These are phyloP conservation scores for Trachemys scripta DNA, from an alignment of 2,113 vertebrate species.

Conservation along the genomic window DNA sequence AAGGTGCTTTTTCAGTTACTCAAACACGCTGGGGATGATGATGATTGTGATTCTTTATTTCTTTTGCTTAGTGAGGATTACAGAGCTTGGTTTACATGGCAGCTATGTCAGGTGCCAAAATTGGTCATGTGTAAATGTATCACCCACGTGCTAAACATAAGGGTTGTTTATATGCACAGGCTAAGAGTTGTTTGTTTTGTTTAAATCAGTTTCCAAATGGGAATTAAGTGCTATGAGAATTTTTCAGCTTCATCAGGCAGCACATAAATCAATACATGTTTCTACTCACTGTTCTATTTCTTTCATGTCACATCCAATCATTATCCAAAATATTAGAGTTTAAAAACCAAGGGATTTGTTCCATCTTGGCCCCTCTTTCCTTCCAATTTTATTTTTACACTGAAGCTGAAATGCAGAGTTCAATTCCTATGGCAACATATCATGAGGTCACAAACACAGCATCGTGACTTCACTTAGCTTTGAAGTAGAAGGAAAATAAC, in stretches of 20 bases:
- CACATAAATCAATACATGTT: neutral
- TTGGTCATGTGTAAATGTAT: fast-evolving
- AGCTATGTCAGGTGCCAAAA: neutral
- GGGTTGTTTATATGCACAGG: neutral
- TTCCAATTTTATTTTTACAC: neutral
- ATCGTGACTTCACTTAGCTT: neutral
- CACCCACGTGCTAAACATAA: fast-evolving
- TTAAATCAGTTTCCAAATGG: neutral
- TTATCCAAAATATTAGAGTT: neutral
- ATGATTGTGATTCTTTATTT: fast-evolving
- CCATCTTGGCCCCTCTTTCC: neutral
- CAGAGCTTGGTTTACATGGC: neutral
- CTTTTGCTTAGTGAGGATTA: neutral
- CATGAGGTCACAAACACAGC: neutral
- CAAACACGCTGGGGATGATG: neutral
- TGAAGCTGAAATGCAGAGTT: neutral
- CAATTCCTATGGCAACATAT: neutral
- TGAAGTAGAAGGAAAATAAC: neutral
- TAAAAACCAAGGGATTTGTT: neutral
- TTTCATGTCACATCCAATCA: neutral
- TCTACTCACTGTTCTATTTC: neutral
- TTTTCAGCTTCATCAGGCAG: neutral
- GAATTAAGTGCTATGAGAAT: neutral
- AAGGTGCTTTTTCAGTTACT: neutral
- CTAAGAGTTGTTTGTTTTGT: neutral